Percentiles rank a stretch among this genome's conserved stretches.
phyloP scores from a whole-genome alignment of 2,888 invertebrate species.

The Acholoe squamosa region DNA sequence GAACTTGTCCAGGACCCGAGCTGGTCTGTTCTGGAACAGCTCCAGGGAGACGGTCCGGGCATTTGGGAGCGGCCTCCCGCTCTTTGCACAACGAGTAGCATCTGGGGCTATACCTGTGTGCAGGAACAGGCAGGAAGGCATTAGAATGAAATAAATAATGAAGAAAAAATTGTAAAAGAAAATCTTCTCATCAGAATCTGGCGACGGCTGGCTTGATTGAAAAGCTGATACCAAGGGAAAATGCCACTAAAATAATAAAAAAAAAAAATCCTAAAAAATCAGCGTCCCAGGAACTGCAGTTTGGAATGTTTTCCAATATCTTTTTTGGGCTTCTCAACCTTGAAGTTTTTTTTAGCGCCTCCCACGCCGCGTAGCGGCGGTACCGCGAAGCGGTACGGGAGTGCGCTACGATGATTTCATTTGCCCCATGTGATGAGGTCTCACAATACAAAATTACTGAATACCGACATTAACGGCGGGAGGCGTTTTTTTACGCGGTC shows the following conservation, averaged over 20 bases:
- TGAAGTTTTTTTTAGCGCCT: too few relatives aligned
- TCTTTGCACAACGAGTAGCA: not conserved
- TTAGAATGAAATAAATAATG: not conserved
- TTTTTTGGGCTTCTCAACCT: too few relatives aligned
- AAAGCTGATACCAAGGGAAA: not conserved
- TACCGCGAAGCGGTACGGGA: too few relatives aligned
- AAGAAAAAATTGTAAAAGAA: not conserved
- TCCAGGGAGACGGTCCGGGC: not conserved
- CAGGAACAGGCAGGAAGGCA: not conserved
- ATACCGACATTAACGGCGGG: too few relatives aligned
- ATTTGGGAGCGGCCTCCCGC: not conserved
- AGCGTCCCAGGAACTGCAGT: not conserved
- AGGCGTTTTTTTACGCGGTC: too few relatives aligned
- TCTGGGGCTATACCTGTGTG: not conserved
- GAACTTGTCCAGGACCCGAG: not conserved
- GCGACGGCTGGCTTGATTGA: not conserved
- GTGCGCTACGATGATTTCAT: too few relatives aligned
- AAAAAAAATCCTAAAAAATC: not conserved
- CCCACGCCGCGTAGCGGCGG: too few relatives aligned
- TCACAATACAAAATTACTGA: too few relatives aligned
- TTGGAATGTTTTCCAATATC: too few relatives aligned
- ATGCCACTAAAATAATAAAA: not conserved
- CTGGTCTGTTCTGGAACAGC: constrained; percentile 17
- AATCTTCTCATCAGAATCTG: not conserved
- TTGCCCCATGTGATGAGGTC: too few relatives aligned